Evolutionary conservation across 2,113 vertebrate species (phyloP), one percentile per base, ranked within the genome.

Genomic region (Natator depressus): DNA sequence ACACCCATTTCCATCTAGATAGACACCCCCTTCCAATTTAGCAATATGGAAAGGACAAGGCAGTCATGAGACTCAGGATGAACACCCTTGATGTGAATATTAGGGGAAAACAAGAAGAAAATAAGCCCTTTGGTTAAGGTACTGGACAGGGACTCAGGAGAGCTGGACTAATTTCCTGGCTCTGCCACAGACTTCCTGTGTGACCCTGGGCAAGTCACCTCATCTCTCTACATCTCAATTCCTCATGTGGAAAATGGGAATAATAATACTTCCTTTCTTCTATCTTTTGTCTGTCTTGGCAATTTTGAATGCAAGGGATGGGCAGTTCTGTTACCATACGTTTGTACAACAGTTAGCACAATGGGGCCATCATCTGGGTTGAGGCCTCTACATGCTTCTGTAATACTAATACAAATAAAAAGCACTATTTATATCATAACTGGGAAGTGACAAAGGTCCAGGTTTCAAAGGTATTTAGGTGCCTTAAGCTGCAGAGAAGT

Each of bases 81-180:
- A 69, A 14, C 86, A 27, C 25, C 22, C 49, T 19, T 22, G 19
- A 35, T 80, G 53, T 38, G 42, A 11, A 24, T 8, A 53, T 0
- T 54, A 31, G 12, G 65, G 50, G 79, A 6, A 84, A 87, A 47
- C 3, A 75, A 0, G 1, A 69, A 94, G 82, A 42, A 88, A n/a
- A 13, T 0, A 0, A 42, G 13, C 65, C 90, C 62, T 93, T 50
- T 5, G 86, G 90, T 54, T 82, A n/a, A 0, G 0, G 35, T 72
- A 65, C 65, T 93, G 78, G 93, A 91, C 8, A 82, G 50, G 50
- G 53, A 8, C 20, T 91, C 11, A 42, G 46, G 87, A 93, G 53
- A 82, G 80, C 17, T 90, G 94, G 49, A 65, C 59, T 93, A 3
- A 88, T 84, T 91, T 95, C 78, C 89, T 95, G 38, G 81, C 95